Evolutionary conservation across 2,888 invertebrate genomes (phyloP).

Genomic region (Drosophila melanosoma): DNA sequence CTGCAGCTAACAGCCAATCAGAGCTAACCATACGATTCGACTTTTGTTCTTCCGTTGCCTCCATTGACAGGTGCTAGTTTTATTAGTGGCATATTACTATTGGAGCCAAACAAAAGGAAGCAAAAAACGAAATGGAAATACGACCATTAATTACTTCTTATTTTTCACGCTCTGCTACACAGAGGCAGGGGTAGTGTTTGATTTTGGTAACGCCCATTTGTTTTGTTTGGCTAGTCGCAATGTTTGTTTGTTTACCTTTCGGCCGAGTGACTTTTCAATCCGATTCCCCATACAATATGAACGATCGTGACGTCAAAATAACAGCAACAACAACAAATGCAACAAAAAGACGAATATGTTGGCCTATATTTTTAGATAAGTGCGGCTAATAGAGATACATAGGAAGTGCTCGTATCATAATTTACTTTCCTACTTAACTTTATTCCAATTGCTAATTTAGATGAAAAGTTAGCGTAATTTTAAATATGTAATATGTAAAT

Average conservation of each 20-base stretch:
- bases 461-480: neutral
- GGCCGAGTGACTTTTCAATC: conserved; percentile 26
- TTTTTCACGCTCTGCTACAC: conserved; percentile 52
- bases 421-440: neutral
- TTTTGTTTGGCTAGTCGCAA: conserved; percentile 70
- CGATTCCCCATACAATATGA: conserved; percentile 28
- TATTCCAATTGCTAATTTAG: neutral
- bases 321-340: conserved; percentile 19
- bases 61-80: conserved; percentile 75
- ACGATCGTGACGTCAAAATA: conserved; percentile 42
- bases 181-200: conserved; percentile 53
- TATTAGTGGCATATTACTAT: conserved; percentile 42
- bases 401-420: neutral
- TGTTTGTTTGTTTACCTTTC: conserved; percentile 72
- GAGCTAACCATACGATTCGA: conserved; percentile 36
- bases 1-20: conserved; percentile 54
- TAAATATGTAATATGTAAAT: neutral
- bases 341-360: conserved; percentile 21
- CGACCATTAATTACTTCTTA: conserved; percentile 71
- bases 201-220: conserved; percentile 74
- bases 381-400: conserved; percentile 14
- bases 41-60: conserved; percentile 45
- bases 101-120: conserved; percentile 69
- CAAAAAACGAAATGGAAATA: conserved; percentile 70
- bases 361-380: conserved; percentile 39